Conservation (phyloP, 2,888 invertebrate species). For the Scrobipalpa costella region DNA sequence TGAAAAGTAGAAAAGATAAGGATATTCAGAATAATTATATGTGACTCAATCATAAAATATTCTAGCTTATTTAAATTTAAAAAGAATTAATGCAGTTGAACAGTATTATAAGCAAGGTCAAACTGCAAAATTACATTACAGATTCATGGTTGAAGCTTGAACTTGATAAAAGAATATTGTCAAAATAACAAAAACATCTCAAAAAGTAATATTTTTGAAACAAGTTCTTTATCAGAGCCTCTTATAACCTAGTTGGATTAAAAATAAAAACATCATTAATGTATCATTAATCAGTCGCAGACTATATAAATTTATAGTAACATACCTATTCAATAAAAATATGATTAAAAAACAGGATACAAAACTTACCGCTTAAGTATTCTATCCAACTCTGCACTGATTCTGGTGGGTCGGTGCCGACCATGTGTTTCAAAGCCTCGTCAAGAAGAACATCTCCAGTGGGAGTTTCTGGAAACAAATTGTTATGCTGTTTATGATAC, state of each 20-base stretch:
- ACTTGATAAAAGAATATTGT: not conserved
- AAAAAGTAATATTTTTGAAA: too few species aligned
- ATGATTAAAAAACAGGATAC: not conserved
- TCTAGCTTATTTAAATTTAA: not conserved
- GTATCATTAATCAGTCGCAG: too few species aligned
- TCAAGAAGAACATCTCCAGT: constrained; percentile 98
- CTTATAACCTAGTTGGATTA: too few species aligned
- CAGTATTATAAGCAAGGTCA: not conserved
- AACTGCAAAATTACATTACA: not conserved
- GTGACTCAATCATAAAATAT: not conserved
- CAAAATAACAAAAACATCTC: too few species aligned
- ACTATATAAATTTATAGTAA: too few species aligned
- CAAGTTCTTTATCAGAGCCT: too few species aligned
- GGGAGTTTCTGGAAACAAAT: constrained; percentile 84
- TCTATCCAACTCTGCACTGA: constrained; percentile 99
- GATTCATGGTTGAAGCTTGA: not conserved
- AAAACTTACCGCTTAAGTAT: constrained; percentile 93
- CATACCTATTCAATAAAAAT: too few species aligned
- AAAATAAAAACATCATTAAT: too few species aligned
- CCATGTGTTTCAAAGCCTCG: constrained; percentile 97
- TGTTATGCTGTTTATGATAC: constrained; percentile 15
- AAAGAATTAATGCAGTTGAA: not conserved
- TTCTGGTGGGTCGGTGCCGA: constrained; percentile 98
- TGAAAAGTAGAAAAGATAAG: constrained; percentile 55
- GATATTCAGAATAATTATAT: too few species aligned